Percentiles rank a stretch among this genome's conserved stretches.
Conservation (phyloP, 2,888 invertebrate species). For the Drosophila peninsularis region DNA sequence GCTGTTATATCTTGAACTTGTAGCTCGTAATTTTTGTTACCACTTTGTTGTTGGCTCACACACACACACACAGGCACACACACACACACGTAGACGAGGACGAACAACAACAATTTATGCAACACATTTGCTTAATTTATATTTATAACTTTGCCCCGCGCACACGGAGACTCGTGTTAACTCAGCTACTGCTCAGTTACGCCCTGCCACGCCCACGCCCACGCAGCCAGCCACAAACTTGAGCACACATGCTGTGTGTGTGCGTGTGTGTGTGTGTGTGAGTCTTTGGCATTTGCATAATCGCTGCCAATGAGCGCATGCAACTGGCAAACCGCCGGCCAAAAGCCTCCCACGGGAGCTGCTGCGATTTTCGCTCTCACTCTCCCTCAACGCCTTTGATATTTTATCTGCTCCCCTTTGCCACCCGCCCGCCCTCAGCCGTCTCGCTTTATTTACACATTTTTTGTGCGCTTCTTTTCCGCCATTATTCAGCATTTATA, state of each 20-base stretch:
- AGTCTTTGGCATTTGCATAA: slow-evolving; percentile 69
- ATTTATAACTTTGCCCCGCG: slow-evolving; percentile 72
- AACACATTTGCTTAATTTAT: slow-evolving; percentile 80
- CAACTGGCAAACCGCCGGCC: slow-evolving; percentile 39
- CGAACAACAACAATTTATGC: slow-evolving; percentile 71
- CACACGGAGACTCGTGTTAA: slow-evolving; percentile 46
- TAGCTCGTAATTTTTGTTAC: slow-evolving; percentile 70
- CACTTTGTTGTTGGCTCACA: slow-evolving; percentile 53
- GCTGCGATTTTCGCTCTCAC: slow-evolving; percentile 25
- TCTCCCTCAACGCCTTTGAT: not conserved
- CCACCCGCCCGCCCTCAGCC: not conserved
- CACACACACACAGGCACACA: slow-evolving; percentile 23
- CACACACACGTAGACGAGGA: slow-evolving; percentile 28
- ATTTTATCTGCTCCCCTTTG: not conserved
- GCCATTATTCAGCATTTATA: slow-evolving; percentile 49
- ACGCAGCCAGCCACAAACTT: slow-evolving; percentile 8
- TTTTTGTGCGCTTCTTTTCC: slow-evolving; percentile 1
- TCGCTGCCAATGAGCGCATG: slow-evolving; percentile 60
- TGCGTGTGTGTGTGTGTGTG: slow-evolving; percentile 19
- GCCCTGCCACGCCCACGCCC: not conserved
- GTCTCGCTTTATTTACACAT: not conserved
- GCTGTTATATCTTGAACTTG: slow-evolving; percentile 50
- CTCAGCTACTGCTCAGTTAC: slow-evolving; percentile 32
- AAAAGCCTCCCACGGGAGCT: slow-evolving; percentile 12
- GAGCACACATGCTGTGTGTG: slow-evolving; percentile 9